Percentiles rank a stretch among this genome's conserved stretches.
These are phyloP conservation scores for Peromyscus attwateri DNA, from an alignment of 2,797 vertebrate species.

Conservation along the genomic window DNA sequence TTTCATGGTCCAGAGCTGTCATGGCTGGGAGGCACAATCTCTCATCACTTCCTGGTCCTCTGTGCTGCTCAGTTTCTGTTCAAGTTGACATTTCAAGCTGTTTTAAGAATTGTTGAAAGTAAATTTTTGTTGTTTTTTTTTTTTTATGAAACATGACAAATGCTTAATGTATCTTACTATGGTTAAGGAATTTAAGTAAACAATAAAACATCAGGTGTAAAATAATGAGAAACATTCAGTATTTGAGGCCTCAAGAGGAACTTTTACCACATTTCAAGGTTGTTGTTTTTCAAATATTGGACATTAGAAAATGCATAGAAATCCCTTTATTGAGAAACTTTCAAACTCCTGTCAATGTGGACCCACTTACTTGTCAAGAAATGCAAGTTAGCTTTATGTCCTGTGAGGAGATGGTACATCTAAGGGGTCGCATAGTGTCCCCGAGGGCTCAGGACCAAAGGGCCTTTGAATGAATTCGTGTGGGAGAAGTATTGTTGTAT, in stretches of 20 bases:
- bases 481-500: neutral
- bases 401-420: neutral
- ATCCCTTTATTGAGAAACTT: neutral
- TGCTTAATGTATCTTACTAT: neutral
- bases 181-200: neutral
- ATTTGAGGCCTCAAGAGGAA: neutral
- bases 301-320: neutral
- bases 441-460: neutral
- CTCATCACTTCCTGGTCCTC: too few relatives aligned
- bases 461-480: neutral
- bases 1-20: too few relatives aligned
- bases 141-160: neutral
- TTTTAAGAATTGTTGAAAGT: neutral
- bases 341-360: neutral
- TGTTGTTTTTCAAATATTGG: neutral
- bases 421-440: neutral
- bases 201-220: conserved; percentile 41
- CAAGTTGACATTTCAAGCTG: neutral
- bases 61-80: neutral
- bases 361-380: neutral
- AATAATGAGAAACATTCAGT: conserved; percentile 15
- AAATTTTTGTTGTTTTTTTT: neutral
- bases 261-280: neutral
- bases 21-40: neutral
- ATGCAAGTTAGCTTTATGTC: neutral